Conservation (phyloP, 2,113 vertebrate species). For the Thalassarche chlororhynchos region DNA sequence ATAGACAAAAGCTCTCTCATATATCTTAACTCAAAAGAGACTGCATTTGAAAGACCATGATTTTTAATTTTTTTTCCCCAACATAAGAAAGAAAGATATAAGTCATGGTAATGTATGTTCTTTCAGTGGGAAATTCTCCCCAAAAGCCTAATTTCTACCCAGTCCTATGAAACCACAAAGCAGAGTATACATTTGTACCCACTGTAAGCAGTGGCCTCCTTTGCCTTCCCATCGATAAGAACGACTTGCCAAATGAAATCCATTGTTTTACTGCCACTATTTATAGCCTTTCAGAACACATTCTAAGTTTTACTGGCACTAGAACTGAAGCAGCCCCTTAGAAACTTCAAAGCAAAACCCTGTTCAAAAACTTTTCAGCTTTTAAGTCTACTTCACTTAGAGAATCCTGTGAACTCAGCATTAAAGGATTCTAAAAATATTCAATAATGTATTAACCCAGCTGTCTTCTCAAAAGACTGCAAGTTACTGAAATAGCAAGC, state of each 20-base stretch:
- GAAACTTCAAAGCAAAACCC: constrained; percentile 41
- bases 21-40: background rate
- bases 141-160: background rate
- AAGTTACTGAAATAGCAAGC: constrained; percentile 43
- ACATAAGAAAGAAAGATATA: background rate
- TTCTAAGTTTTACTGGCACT: background rate
- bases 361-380: constrained; percentile 30
- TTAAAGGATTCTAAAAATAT: constrained; percentile 60
- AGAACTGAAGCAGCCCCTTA: background rate
- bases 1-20: background rate
- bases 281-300: background rate
- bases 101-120: background rate
- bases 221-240: background rate
- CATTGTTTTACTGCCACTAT: background rate
- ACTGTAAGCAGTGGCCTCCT: background rate
- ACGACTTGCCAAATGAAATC: background rate
- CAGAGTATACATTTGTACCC: background rate
- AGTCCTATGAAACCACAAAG: background rate
- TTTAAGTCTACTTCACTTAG: background rate
- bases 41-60: background rate
- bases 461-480: constrained; percentile 25
- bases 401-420: constrained; percentile 61
- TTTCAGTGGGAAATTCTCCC: background rate
- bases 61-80: background rate
- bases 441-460: constrained; percentile 57